Evolutionary conservation across 2,113 vertebrate genomes (phyloP), one percentile per base, ranked within the genome.

Genomic region (Bucco capensis): DNA sequence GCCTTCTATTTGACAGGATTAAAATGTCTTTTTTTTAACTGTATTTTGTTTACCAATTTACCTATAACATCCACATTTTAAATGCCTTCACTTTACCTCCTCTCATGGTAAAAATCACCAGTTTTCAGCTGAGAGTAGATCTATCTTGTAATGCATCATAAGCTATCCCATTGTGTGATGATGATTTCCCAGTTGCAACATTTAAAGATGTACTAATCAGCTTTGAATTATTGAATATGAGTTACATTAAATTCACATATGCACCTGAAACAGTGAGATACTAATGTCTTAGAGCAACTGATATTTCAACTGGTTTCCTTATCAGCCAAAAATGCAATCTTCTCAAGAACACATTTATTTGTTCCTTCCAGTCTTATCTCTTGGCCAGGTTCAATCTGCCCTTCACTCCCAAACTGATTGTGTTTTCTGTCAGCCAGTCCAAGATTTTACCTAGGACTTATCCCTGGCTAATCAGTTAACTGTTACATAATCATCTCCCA

Each of bases 381-480:
- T 53, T 5, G 4, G 46, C 28, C 57, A 19, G 1, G 6, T 54
- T 40, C 2, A 0, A n/a, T 35, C 25, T 42, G 37, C 18, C 42
- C 64, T 70, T 70, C 72, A 61, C 46, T 40, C 60, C 54, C 44
- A 9, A 11, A 64, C 33, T 30, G 64, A 15, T 30, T 18, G 9
- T 21, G 35, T 49, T 72, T 71, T 49, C 53, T 53, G 10, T 44
- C 58, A 57, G 22, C 27, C 71, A 65, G n/a, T 10, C 22, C 58
- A 73, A 72, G 58, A 75, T 12, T 70, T 47, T 62, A 25, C 50
- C 60, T 15, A 37, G 67, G 23, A 46, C n/a, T 44, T n/a, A 76
- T 35, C 46, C 19, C 69, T 90, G 33, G 33, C 42, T 83, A 57
- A 53, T 40, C 46, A 40, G 13, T 40, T 73, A 25, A 13, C 44